Conservation (phyloP, 2,113 vertebrate genomes). For the Megaceryle maxima region DNA sequence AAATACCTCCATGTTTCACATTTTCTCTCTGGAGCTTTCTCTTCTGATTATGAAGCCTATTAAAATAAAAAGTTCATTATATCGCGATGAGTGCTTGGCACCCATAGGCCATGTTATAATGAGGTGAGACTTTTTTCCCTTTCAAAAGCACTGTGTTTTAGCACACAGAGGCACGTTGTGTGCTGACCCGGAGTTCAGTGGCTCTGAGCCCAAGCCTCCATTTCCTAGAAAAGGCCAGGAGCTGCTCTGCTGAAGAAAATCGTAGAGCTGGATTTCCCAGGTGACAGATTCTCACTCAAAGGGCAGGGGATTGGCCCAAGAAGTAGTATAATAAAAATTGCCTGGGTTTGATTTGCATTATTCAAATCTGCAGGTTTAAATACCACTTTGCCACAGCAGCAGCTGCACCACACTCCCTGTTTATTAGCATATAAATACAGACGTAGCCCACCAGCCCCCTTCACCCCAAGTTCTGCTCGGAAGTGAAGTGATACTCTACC, state of each 20-base stretch:
- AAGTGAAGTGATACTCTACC: background rate
- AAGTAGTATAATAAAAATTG: background rate
- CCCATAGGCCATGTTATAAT: constrained; percentile 71
- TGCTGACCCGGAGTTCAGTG: constrained; percentile 41
- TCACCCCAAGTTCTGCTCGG: background rate
- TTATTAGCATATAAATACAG: background rate
- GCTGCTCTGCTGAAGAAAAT: background rate
- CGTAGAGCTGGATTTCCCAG: background rate
- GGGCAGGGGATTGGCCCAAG: background rate
- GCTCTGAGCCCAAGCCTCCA: background rate
- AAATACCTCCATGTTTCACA: background rate
- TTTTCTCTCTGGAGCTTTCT: constrained; percentile 36
- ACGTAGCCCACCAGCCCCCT: background rate
- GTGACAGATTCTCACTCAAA: background rate
- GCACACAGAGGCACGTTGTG: background rate
- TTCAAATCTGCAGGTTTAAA: background rate
- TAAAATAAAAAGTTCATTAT: constrained; percentile 65
- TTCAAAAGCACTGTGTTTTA: constrained; percentile 4
- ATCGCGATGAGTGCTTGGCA: constrained; percentile 26
- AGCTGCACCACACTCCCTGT: background rate
- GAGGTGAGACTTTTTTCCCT: constrained; percentile 51
- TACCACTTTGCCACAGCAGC: background rate
- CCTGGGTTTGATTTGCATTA: constrained; percentile 3
- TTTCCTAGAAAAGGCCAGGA: background rate
- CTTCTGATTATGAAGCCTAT: constrained; percentile 31